phyloP scores from a whole-genome alignment of 1,140 invertebrate species.

The Papilio polytes region DNA sequence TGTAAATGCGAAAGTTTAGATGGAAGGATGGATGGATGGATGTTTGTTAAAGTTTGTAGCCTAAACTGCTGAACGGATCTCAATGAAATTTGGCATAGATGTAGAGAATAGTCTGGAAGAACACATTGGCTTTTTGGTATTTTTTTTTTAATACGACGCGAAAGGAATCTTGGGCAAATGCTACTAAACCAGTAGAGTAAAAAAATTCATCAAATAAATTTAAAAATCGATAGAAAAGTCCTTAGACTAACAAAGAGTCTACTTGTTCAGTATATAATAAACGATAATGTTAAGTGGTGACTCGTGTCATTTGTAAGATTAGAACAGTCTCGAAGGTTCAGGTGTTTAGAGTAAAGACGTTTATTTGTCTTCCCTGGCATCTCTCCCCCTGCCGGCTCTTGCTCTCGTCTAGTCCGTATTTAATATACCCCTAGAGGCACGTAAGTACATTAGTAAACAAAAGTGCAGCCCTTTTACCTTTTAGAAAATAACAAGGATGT shows the following conservation, averaged over 20 bases:
- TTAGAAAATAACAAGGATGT: background rate
- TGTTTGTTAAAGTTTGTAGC: no score
- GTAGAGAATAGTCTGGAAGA: no score
- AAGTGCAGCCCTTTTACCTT: background rate
- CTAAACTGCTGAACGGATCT: no score
- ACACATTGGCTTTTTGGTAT: no score
- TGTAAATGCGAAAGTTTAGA: no score
- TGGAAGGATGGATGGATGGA: no score
- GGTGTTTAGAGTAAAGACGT: constrained; percentile 20
- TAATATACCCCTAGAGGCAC: constrained; percentile 24
- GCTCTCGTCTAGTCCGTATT: background rate
- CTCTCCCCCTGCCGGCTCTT: background rate
- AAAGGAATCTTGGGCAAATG: no score
- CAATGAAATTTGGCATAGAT: no score
- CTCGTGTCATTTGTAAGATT: constrained; percentile 37
- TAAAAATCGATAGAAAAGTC: background rate
- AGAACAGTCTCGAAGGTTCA: constrained; percentile 34
- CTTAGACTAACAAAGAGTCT: constrained; percentile 22
- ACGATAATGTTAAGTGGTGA: constrained; percentile 50
- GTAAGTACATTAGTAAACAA: constrained; percentile 19
- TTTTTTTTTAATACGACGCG: no score
- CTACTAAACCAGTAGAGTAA: background rate
- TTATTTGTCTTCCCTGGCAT: constrained; percentile 23
- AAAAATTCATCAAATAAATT: background rate
- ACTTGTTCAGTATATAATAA: constrained; percentile 25